A percentile compares a stretch with the other conserved stretches of the same genome.
Evolutionary conservation across 2,797 vertebrate species (phyloP).

Genomic region (Melanotaenia pygmaea): DNA sequence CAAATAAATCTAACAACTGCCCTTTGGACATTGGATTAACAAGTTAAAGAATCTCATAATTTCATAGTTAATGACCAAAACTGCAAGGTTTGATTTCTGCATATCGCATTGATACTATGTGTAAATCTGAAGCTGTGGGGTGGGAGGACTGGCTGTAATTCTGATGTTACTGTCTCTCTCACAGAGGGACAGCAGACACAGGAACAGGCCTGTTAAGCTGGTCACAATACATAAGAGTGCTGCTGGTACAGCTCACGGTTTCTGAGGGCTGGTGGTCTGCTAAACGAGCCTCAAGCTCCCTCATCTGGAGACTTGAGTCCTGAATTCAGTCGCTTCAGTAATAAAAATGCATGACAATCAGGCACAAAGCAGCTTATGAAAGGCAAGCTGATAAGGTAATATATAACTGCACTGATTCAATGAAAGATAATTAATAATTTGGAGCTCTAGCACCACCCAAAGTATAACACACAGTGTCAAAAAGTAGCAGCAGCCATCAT

Average conservation of each 20-base stretch:
- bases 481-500: not conserved
- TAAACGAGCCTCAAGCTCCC: conserved; percentile 67
- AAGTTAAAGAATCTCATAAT: not conserved
- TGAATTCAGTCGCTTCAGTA: conserved; percentile 7
- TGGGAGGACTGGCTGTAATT: not conserved
- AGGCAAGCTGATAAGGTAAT: not conserved
- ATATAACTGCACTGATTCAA: conserved; percentile 3
- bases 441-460: not conserved
- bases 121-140: not conserved
- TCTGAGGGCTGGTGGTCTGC: conserved; percentile 19
- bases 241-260: conserved; percentile 28
- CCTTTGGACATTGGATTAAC: not conserved
- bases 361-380: conserved; percentile 1
- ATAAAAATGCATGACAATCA: not conserved
- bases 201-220: conserved; percentile 29
- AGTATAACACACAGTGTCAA: not conserved
- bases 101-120: not conserved
- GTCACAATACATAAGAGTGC: conserved; percentile 5
- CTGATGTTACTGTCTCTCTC: conserved; percentile 6
- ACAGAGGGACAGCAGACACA: conserved; percentile 15
- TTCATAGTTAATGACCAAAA: too few species aligned
- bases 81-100: not conserved
- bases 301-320: conserved; percentile 64
- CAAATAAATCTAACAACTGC: not conserved
- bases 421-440: conserved; percentile 6